These are phyloP conservation scores for Romanomermis culicivorax DNA, from an alignment of 2,888 invertebrate genomes.

Conservation along the genomic window DNA sequence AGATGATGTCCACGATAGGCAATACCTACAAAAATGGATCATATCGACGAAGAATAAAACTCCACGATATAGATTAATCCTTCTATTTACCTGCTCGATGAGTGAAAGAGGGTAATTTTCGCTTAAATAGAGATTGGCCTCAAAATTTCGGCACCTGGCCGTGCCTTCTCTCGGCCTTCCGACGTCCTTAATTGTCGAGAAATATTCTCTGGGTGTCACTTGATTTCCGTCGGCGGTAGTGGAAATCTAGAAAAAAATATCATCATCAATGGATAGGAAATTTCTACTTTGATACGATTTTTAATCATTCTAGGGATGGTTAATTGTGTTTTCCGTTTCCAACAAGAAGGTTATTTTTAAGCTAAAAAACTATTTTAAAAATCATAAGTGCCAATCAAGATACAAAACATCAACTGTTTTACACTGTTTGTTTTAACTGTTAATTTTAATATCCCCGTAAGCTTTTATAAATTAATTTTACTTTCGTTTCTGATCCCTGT, in stretches of 20 bases:
- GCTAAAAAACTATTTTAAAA: too few relatives aligned
- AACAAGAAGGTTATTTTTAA: too few relatives aligned
- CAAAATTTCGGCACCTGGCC: conserved; percentile 33
- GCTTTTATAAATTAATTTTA: too few relatives aligned
- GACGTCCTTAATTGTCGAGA: conserved; percentile 52
- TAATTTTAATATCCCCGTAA: too few relatives aligned
- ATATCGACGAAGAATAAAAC: neutral
- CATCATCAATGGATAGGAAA: too few relatives aligned
- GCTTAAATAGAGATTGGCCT: conserved; percentile 78
- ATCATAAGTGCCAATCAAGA: too few relatives aligned
- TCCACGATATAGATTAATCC: neutral
- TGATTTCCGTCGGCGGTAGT: conserved; percentile 24
- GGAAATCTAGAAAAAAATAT: neutral
- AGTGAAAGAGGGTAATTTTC: conserved; percentile 61
- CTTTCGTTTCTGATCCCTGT: neutral
- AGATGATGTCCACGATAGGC: conserved; percentile 94
- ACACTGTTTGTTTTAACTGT: too few relatives aligned
- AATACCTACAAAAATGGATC: conserved; percentile 37
- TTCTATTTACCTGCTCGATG: neutral
- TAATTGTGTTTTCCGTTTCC: neutral
- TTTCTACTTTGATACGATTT: too few relatives aligned
- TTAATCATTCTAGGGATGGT: too few relatives aligned
- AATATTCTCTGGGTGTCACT: conserved; percentile 70
- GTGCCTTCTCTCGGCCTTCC: conserved; percentile 63
- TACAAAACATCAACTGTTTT: too few relatives aligned